Evolutionary conservation across 2,113 vertebrate species (phyloP), one percentile per base, ranked within the genome.

Genomic region (Prionailurus bengalensis): DNA sequence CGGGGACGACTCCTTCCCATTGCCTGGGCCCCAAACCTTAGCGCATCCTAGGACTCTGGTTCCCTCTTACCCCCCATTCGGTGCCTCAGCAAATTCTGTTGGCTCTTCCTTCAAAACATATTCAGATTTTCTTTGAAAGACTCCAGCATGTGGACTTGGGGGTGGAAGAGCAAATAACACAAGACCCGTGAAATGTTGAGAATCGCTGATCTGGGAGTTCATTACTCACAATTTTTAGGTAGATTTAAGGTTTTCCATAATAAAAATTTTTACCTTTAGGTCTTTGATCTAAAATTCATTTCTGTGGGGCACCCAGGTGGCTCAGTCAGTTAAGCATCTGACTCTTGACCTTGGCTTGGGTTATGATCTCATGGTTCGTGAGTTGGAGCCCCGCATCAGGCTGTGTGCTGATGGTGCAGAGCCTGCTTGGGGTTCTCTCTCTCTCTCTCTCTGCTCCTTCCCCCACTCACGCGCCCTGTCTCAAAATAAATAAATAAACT

Each of bases 261-360:
- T 70, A 80, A 93, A 91, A 79, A 14, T 2, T 48, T 91, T 94
- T 82, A 36, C 74, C 87, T 91, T 84, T 73, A 90, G 91, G 25
- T 88, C 36, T 94, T 91, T 58, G 16, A 92, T 36, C 68, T 36
- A 94, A 87, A 97, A 94, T 92, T 91, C 14, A 58, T 58, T 58
- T 58, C 17, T 21, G 55, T 0, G 6, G 19, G 19, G 58, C 58
- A 61, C 58, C 58, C 8, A 21, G 58, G 58, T 61, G 58, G 21
- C 58, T 61, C 21, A 61, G 58, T 9, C 58, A 8, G 58, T 61
- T 61, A 61, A 9, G 21, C 58, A 61, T 61, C 58, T 61, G 58
- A 61, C 58, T 61, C 21, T 58, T 58, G 58, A 61, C 58, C 23
- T 61, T 2, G 19, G 21, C 58, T 61, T 21, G 23, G 58, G 17